These are phyloP conservation scores for Climacteris rufus DNA, from an alignment of 2,113 vertebrate species.

Conservation along the genomic window DNA sequence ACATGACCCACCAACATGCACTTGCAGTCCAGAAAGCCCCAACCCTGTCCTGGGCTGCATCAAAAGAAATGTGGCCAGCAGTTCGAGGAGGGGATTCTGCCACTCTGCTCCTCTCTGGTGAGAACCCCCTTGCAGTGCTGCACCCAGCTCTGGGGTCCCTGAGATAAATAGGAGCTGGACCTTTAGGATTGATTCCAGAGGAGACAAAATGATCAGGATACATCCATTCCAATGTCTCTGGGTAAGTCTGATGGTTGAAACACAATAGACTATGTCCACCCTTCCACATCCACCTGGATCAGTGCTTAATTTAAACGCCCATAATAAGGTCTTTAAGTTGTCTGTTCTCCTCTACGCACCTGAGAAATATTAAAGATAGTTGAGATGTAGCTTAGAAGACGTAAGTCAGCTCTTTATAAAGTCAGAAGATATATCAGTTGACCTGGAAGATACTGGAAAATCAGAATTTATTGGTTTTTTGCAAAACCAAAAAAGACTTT, in stretches of 20 bases:
- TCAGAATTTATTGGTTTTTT: too few species aligned
- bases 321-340: neutral
- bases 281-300: fast-evolving
- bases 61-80: neutral
- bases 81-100: fast-evolving
- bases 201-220: neutral
- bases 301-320: neutral
- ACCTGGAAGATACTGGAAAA: neutral
- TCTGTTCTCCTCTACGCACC: neutral
- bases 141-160: too few species aligned
- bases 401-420: neutral
- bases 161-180: neutral
- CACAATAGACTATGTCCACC: neutral
- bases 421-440: neutral
- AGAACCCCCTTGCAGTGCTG: too few species aligned
- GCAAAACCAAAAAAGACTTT: neutral
- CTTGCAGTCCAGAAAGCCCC: neutral
- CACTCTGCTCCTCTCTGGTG: neutral
- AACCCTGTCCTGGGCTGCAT: neutral
- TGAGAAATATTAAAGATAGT: neutral
- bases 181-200: neutral
- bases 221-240: too few species aligned
- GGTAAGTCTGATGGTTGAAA: neutral
- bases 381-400: neutral
- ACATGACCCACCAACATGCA: neutral